phyloP scores from a whole-genome alignment of 2,113 vertebrate genomes.

The Sphaerodactylus townsendi region DNA sequence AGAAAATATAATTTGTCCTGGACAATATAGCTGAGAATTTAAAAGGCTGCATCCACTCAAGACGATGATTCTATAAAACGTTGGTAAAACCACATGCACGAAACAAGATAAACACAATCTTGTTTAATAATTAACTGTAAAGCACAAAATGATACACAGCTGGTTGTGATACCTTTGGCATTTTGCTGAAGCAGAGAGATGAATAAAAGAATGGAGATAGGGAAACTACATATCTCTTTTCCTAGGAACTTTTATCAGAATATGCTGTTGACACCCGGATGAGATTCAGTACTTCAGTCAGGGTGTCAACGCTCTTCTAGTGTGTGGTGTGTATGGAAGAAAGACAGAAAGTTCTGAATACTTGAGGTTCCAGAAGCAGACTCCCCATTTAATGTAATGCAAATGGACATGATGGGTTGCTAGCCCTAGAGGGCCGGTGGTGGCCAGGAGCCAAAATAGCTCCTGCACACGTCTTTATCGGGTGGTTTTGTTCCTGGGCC shows the following conservation, averaged over 20 bases:
- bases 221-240: background rate
- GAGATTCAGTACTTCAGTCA: background rate
- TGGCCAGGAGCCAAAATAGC: too few relatives aligned
- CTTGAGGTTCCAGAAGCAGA: too few relatives aligned
- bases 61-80: background rate
- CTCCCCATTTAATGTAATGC: too few relatives aligned
- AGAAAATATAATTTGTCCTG: background rate
- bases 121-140: constrained; percentile 18
- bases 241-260: background rate
- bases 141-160: too few relatives aligned
- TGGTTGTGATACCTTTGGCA: background rate
- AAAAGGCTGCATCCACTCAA: background rate
- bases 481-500: too few relatives aligned
- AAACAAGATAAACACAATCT: constrained; percentile 4
- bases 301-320: background rate
- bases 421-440: too few relatives aligned
- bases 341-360: background rate
- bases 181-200: constrained; percentile 7
- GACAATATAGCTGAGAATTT: background rate
- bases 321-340: background rate
- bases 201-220: background rate
- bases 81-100: constrained; percentile 3
- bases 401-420: too few relatives aligned
- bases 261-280: background rate
- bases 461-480: too few relatives aligned